Conservation (phyloP, 2,888 invertebrate genomes). For the Saturnia japonica region DNA sequence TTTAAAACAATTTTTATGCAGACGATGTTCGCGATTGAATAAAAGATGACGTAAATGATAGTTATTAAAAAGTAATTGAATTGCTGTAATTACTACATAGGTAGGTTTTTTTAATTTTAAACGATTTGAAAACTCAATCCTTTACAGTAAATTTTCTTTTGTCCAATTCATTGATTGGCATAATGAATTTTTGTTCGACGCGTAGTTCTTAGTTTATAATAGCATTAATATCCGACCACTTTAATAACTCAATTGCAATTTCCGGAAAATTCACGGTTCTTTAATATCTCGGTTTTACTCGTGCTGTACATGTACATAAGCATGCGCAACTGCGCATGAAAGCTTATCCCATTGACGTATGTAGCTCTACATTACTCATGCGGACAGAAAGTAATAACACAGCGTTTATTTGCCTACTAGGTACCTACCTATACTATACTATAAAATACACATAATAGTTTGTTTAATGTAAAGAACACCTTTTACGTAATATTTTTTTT, state of each 20-base stretch:
- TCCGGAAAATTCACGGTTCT: constrained; percentile 2
- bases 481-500: background rate
- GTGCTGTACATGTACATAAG: too few species aligned
- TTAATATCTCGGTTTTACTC: background rate
- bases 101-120: background rate
- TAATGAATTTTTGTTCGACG: background rate
- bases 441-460: constrained; percentile 3
- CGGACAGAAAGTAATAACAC: constrained; percentile 18
- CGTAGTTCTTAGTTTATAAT: background rate
- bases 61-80: too few species aligned
- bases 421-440: background rate
- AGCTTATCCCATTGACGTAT: constrained; percentile 19
- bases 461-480: background rate
- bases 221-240: background rate
- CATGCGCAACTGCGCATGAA: constrained; percentile 16
- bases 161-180: background rate
- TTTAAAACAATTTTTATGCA: too few species aligned
- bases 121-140: background rate
- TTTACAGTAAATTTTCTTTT: background rate
- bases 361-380: constrained; percentile 4
- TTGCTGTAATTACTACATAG: background rate
- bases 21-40: background rate
- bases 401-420: constrained; percentile 9
- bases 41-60: background rate
- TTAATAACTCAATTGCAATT: constrained; percentile 1